These are phyloP conservation scores for Aradus depressus DNA, from an alignment of 2,888 invertebrate genomes.

Conservation along the genomic window DNA sequence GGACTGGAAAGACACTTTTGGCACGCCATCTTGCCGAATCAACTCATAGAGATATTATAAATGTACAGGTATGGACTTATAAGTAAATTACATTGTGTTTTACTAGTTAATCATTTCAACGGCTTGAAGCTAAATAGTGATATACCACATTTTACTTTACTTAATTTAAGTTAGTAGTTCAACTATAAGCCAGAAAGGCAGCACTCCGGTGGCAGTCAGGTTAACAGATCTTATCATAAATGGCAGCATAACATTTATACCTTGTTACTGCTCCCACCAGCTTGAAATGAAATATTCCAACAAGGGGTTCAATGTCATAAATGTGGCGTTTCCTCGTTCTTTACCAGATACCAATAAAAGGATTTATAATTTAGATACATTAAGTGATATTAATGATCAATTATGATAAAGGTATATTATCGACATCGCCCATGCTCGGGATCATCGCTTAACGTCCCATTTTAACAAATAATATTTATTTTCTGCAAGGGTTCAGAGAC, in stretches of 20 bases:
- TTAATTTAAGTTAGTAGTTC: neutral
- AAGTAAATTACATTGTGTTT: neutral
- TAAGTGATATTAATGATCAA: neutral
- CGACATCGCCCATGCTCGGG: neutral
- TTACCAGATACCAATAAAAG: too few relatives aligned
- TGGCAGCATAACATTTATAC: too few relatives aligned
- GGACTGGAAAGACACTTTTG: conserved; percentile 75
- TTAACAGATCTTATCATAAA: too few relatives aligned
- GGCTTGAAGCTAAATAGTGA: neutral
- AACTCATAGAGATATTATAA: conserved; percentile 32
- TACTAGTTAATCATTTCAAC: neutral
- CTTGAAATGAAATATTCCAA: too few relatives aligned
- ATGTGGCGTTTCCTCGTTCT: too few relatives aligned
- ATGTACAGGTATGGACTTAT: conserved; percentile 29
- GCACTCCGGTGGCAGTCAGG: too few relatives aligned
- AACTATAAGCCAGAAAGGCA: too few relatives aligned
- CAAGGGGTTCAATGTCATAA: too few relatives aligned
- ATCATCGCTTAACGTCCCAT: neutral
- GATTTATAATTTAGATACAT: too few relatives aligned
- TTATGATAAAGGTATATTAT: neutral
- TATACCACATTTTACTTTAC: neutral
- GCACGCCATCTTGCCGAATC: conserved; percentile 56
- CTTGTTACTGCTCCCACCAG: too few relatives aligned
- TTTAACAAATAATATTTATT: neutral
- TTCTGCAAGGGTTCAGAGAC: conserved; percentile 52